Conservation (phyloP, 2,888 invertebrate species). For the Gonocerus acuteangulatus region DNA sequence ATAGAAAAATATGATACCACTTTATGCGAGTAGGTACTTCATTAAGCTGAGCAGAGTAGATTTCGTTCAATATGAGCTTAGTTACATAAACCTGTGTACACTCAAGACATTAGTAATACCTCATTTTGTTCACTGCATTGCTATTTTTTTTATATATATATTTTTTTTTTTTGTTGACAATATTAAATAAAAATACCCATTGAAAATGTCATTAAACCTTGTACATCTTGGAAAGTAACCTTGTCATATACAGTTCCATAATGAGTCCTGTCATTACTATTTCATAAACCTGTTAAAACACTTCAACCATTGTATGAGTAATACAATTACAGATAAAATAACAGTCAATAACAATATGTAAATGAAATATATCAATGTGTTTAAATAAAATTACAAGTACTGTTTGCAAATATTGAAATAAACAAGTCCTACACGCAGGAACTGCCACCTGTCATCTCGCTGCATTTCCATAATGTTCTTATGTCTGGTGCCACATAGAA, state of each 20-base stretch:
- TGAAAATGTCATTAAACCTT: background rate
- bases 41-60: background rate
- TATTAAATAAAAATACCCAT: too few relatives aligned
- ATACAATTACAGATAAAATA: background rate
- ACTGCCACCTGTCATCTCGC: too few relatives aligned
- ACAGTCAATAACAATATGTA: too few relatives aligned
- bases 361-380: too few relatives aligned
- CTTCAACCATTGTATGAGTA: slow-evolving; percentile 13
- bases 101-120: background rate
- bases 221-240: background rate
- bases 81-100: slow-evolving; percentile 1
- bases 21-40: background rate
- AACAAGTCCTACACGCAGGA: too few relatives aligned
- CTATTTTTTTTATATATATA: background rate
- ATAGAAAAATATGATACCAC: background rate
- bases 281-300: slow-evolving; percentile 24
- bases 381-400: too few relatives aligned
- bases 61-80: too few relatives aligned
- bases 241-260: background rate
- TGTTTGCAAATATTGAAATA: too few relatives aligned
- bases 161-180: background rate
- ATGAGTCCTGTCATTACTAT: slow-evolving; percentile 19
- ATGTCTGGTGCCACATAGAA: too few relatives aligned
- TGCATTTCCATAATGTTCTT: too few relatives aligned
- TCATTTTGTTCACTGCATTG: background rate